Conservation (phyloP, 2,797 vertebrate species). For the Coccyzus lansbergi region DNA sequence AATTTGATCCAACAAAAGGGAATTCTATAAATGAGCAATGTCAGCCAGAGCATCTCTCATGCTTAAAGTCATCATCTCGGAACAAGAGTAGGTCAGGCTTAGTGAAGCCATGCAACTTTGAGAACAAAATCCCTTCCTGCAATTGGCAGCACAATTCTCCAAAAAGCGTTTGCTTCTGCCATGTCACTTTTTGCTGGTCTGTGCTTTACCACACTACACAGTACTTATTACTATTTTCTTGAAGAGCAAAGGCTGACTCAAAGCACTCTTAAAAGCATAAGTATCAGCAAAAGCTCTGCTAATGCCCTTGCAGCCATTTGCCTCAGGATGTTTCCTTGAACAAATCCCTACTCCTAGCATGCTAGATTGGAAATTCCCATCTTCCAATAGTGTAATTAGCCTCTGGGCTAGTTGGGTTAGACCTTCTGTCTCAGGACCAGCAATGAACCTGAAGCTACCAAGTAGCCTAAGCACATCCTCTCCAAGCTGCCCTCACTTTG, state of each 20-base stretch:
- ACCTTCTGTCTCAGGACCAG: neutral
- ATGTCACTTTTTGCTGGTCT: neutral
- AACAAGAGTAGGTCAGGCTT: neutral
- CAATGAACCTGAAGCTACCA: neutral
- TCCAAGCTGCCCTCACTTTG: neutral
- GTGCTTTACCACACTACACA: neutral
- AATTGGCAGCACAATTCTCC: neutral
- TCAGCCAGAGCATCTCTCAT: neutral
- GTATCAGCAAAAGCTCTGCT: neutral
- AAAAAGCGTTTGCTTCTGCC: neutral
- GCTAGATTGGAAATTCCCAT: neutral
- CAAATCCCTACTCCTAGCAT: neutral
- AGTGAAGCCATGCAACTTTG: fast-evolving
- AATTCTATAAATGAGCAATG: slow-evolving; percentile 19
- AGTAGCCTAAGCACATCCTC: neutral
- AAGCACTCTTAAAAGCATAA: neutral
- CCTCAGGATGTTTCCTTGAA: neutral
- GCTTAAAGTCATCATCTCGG: neutral
- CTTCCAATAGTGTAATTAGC: neutral
- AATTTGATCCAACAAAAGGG: slow-evolving; percentile 53
- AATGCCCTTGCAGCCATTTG: neutral
- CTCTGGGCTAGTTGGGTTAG: neutral
- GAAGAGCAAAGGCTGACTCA: neutral
- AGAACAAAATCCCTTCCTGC: slow-evolving; percentile 2
- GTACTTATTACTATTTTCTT: neutral